Evolutionary conservation across 2,888 invertebrate species (phyloP), one percentile per base, ranked within the genome.

Genomic region (Plagiodera versicolora): DNA sequence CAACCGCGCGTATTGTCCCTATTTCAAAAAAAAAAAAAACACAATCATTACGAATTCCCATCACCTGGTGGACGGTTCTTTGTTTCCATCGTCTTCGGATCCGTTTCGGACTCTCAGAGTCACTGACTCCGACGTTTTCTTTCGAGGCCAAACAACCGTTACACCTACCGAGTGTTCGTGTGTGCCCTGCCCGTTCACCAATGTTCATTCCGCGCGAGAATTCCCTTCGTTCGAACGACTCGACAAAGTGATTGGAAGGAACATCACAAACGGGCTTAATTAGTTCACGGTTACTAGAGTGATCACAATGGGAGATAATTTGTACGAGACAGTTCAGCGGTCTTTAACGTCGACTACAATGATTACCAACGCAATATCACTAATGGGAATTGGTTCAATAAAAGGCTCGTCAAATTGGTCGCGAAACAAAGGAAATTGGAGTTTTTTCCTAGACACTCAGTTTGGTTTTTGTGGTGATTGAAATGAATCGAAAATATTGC

Each of bases 1-100:
- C 6, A 5, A 24, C 14, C 39, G 8, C 4, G 8, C 28, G 28
- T 10, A 39, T 39, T 39, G 39, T 39, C 39, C 11, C 11, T 14
- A n/a, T 14, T n/a, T 39, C 39, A n/a, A 6, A 3, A 3, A n/a
- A 39, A 39, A 39, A 39, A n/a, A 3, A 3, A n/a, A 39, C n/a
- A 39, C n/a, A n/a, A 39, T 39, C 39, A 39, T 39, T 39, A 14
- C 39, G 39, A 39, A 39, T 39, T 39, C 39, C 39, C 39, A 39
- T 39, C 39, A 39, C 14, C 11, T 39, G 10, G 39, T 39, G 39
- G 14, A 39, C 14, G 14, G 39, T 14, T 39, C 14, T 39, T 39
- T 39, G 39, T 39, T 32, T 39, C 39, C 39, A 39, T 11, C 39
- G 39, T 14, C 9, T 32, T 32, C 32, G 32, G 11, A 2, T 32